phyloP scores from a whole-genome alignment of 2,888 invertebrate species.

The Emesis furor region DNA sequence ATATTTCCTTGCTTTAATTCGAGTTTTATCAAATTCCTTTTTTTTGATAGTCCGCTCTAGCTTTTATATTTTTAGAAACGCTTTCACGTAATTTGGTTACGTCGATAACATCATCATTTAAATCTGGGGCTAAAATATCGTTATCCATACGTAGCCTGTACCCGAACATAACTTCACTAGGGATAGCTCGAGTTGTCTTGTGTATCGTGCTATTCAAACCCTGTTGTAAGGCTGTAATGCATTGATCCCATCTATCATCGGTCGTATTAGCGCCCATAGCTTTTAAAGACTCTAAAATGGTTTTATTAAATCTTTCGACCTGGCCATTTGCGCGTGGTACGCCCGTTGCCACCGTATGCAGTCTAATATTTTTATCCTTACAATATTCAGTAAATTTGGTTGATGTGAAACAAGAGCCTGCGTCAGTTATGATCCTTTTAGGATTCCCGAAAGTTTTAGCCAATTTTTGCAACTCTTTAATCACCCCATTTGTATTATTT shows the following conservation, averaged over 20 bases:
- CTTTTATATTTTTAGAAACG: too few species aligned
- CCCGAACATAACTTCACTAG: constrained; percentile 74
- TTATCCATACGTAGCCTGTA: constrained; percentile 42
- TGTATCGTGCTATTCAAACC: constrained; percentile 76
- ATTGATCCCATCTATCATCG: constrained; percentile 76
- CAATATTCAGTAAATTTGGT: constrained; percentile 7
- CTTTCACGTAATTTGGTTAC: neutral
- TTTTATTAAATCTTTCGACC: constrained; percentile 75
- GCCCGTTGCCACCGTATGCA: constrained; percentile 47
- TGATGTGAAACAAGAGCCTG: constrained; percentile 12
- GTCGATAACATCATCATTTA: neutral
- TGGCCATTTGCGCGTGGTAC: constrained; percentile 75
- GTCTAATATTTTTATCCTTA: constrained; percentile 15
- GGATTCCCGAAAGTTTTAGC: constrained; percentile 20
- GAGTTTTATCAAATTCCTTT: too few species aligned
- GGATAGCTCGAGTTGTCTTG: constrained; percentile 71
- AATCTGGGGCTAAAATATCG: neutral
- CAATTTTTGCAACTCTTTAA: constrained; percentile 38
- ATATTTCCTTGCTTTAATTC: too few species aligned
- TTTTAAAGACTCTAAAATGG: constrained; percentile 74
- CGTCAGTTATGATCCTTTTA: constrained; percentile 14
- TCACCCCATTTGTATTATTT: constrained; percentile 8
- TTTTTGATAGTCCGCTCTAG: too few species aligned
- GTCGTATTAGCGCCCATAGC: constrained; percentile 65
- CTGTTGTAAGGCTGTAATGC: constrained; percentile 73